phyloP scores from a whole-genome alignment of 2,888 invertebrate species.

The Leptarthrus brevirostris region DNA sequence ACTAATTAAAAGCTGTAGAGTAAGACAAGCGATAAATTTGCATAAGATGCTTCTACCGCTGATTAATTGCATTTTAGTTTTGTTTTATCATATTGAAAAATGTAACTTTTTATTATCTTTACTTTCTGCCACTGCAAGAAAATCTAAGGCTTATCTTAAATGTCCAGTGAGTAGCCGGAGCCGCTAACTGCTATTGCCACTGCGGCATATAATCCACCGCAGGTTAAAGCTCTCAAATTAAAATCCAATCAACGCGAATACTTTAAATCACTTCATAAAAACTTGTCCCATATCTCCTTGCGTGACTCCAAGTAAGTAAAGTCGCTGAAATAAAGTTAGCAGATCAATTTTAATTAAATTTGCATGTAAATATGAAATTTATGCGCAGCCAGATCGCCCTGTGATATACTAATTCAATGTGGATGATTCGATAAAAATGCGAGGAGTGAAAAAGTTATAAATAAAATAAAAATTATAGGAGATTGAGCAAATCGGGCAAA shows the following conservation, averaged over 20 bases:
- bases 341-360: constrained; percentile 58
- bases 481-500: constrained; percentile 2
- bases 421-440: constrained; percentile 51
- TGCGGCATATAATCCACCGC: not conserved
- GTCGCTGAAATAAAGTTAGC: constrained; percentile 27
- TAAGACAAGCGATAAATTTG: too few species aligned
- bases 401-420: constrained; percentile 58
- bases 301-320: constrained; percentile 45
- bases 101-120: too few species aligned
- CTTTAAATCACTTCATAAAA: constrained; percentile 31
- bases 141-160: constrained; percentile 31
- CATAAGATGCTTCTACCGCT: too few species aligned
- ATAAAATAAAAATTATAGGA: constrained; percentile 22
- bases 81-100: too few species aligned
- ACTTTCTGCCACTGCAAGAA: too few species aligned
- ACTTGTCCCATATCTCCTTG: constrained; percentile 50
- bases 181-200: not conserved
- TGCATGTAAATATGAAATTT: constrained; percentile 59
- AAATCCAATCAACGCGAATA: constrained; percentile 45
- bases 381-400: constrained; percentile 57
- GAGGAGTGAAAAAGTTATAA: constrained; percentile 14
- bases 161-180: constrained; percentile 22
- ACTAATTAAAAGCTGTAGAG: too few species aligned
- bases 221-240: constrained; percentile 39
- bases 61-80: too few species aligned